These are phyloP conservation scores for Lasioglossum baleicum DNA, from an alignment of 1,140 invertebrate genomes.

Conservation along the genomic window DNA sequence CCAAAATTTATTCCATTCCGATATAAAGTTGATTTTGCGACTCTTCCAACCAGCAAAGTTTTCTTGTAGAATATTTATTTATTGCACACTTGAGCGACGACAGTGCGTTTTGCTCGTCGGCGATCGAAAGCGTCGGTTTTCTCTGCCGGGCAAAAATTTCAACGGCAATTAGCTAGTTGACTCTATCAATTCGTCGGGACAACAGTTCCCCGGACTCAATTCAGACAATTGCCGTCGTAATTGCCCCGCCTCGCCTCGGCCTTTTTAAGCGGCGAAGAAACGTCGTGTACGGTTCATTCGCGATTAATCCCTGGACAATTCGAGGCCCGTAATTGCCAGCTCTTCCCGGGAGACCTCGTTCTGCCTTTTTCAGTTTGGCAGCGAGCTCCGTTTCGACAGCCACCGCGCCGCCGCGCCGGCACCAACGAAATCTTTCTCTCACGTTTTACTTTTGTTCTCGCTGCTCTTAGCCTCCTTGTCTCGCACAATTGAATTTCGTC, in stretches of 20 bases:
- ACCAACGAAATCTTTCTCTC: not conserved
- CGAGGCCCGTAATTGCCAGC: slow-evolving; percentile 9
- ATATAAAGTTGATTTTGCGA: no score
- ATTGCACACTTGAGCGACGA: not conserved
- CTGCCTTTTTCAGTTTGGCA: slow-evolving; percentile 11
- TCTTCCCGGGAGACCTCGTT: slow-evolving; percentile 21
- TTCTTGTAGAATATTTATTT: no score
- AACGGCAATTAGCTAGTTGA: slow-evolving; percentile 21
- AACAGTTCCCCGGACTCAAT: slow-evolving; percentile 13
- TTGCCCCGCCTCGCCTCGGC: slow-evolving; percentile 7
- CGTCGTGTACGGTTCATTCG: not conserved
- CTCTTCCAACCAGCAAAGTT: no score
- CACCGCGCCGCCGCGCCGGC: no score
- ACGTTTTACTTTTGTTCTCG: not conserved
- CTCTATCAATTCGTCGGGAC: not conserved
- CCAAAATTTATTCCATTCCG: no score
- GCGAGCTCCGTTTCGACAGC: not conserved
- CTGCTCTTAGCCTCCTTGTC: no score
- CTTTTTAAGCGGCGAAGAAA: slow-evolving; percentile 19
- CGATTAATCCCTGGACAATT: slow-evolving; percentile 36
- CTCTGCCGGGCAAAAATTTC: not conserved
- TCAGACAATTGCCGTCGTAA: slow-evolving; percentile 33
- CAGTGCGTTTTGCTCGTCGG: not conserved
- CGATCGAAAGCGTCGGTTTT: not conserved
- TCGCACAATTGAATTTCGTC: not conserved